Conservation (phyloP, 2,113 vertebrate genomes). For the Podilymbus podiceps region DNA sequence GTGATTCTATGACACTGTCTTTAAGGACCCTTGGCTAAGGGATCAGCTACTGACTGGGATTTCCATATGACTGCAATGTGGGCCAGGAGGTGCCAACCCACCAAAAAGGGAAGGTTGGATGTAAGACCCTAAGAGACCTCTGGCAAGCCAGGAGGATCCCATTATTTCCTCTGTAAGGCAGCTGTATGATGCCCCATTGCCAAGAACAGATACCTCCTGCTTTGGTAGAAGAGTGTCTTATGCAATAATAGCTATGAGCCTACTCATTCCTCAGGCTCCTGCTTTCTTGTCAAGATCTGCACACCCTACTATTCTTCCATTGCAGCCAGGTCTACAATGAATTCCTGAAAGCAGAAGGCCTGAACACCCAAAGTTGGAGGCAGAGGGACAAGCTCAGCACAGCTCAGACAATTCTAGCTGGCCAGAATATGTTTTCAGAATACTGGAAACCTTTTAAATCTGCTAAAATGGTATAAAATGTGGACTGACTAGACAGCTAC, state of each 20-base stretch:
- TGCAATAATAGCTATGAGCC: neutral
- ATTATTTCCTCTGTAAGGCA: neutral
- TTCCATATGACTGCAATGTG: neutral
- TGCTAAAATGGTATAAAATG: neutral
- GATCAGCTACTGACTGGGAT: neutral
- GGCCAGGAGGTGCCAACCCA: neutral
- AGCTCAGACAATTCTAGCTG: neutral
- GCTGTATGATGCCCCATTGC: neutral
- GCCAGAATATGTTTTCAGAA: neutral
- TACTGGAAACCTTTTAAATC: neutral
- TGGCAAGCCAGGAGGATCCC: neutral
- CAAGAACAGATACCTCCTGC: neutral
- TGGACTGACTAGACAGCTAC: neutral
- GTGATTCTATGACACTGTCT: neutral
- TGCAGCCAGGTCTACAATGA: neutral
- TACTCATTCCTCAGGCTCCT: neutral
- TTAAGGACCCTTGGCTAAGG: neutral
- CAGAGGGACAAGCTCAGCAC: neutral
- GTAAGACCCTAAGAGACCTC: neutral
- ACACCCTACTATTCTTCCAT: accelerated
- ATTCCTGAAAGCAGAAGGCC: neutral
- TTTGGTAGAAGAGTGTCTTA: neutral
- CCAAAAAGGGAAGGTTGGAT: neutral
- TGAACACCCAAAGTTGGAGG: neutral
- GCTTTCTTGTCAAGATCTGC: neutral